Conservation (phyloP, 2,113 vertebrate species). For the Taxidea taxus region DNA sequence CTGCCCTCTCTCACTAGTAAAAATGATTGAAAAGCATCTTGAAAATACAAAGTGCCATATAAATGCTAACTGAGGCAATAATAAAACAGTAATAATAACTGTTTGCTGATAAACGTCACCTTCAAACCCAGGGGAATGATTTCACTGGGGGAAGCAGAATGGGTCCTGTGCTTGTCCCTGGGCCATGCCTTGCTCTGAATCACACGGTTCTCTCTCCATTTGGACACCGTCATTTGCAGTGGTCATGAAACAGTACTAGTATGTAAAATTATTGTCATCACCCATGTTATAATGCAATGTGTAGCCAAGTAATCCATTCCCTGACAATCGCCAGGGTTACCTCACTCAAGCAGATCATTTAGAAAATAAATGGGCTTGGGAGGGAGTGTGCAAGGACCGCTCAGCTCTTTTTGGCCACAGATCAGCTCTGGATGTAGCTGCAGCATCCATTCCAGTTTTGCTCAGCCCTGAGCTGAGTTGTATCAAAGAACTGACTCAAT, state of each 20-base stretch:
- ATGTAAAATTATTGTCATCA: conserved; percentile 64
- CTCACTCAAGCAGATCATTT: conserved; percentile 48
- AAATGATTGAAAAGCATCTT: conserved; percentile 75
- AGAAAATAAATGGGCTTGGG: conserved; percentile 52
- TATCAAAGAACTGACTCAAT: not conserved
- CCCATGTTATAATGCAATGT: conserved; percentile 18
- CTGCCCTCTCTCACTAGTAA: conserved; percentile 63
- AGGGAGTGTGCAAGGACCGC: not conserved
- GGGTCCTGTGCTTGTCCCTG: conserved; percentile 33
- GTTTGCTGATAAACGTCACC: conserved; percentile 72
- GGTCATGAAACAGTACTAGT: conserved; percentile 58
- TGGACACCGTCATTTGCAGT: conserved; percentile 48
- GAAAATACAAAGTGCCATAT: conserved; percentile 74
- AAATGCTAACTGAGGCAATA: conserved; percentile 77
- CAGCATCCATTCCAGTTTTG: not conserved
- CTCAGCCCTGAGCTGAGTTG: not conserved
- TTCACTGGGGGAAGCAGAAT: conserved; percentile 31
- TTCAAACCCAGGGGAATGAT: conserved; percentile 59
- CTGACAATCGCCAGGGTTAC: conserved; percentile 35
- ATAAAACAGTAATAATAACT: conserved; percentile 75
- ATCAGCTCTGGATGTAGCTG: not conserved
- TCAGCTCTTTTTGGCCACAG: not conserved
- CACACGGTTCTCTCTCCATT: conserved; percentile 40
- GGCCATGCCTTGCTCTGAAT: conserved; percentile 46
- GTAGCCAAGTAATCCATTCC: conserved; percentile 60